A percentile compares a stretch with the other conserved stretches of the same genome.
Evolutionary conservation across 2,113 vertebrate species (phyloP).

Genomic region (Oceanodroma tethys): DNA sequence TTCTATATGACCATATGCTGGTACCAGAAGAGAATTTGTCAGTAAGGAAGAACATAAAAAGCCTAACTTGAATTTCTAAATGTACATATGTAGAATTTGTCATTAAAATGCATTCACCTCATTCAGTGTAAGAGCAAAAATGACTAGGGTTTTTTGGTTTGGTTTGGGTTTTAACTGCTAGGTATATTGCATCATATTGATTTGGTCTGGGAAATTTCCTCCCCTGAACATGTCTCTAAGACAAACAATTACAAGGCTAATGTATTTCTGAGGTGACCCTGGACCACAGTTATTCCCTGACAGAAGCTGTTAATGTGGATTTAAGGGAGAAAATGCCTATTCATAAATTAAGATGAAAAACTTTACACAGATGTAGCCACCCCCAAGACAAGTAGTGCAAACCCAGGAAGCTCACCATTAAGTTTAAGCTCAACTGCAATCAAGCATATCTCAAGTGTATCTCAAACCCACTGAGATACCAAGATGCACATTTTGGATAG

Average conservation of each 20-base stretch:
- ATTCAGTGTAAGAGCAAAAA: background rate
- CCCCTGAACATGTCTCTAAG: background rate
- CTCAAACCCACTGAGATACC: background rate
- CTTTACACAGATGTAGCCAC: background rate
- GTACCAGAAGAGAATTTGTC: background rate
- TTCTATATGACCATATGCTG: background rate
- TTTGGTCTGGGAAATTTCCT: slow-evolving; percentile 28
- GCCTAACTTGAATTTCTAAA: background rate
- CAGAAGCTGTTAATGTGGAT: background rate
- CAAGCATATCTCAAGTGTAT: background rate
- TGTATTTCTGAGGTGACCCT: slow-evolving; percentile 22
- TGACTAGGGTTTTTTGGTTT: rapidly evolving
- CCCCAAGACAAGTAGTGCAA: background rate
- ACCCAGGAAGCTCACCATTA: background rate
- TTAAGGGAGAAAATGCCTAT: background rate
- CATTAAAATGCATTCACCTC: background rate
- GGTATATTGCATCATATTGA: background rate
- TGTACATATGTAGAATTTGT: background rate
- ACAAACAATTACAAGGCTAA: background rate
- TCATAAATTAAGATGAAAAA: background rate
- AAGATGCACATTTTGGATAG: background rate
- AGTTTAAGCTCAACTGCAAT: background rate
- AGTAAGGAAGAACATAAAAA: background rate
- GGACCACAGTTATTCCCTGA: background rate
- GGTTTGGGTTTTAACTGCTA: background rate